These are phyloP conservation scores for Brachynemurus nebulosus DNA, from an alignment of 2,888 invertebrate genomes.

Conservation along the genomic window DNA sequence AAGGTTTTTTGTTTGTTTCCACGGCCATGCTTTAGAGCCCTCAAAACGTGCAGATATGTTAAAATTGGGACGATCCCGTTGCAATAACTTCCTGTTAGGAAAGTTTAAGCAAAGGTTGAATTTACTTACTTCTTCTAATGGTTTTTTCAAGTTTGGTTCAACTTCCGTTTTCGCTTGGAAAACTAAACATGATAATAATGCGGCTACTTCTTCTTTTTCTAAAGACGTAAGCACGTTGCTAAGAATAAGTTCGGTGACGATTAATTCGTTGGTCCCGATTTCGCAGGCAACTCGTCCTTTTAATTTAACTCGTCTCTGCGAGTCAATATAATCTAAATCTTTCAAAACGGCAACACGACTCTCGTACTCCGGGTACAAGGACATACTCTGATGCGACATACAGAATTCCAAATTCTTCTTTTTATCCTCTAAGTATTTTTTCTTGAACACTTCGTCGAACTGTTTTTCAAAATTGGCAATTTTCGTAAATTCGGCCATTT, in stretches of 20 bases:
- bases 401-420: slow-evolving; percentile 54
- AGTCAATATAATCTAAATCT: slow-evolving; percentile 57
- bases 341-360: slow-evolving; percentile 63
- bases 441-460: slow-evolving; percentile 58
- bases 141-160: slow-evolving; percentile 42
- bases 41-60: too few relatives aligned
- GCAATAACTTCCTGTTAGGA: slow-evolving; percentile 3
- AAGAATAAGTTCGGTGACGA: slow-evolving; percentile 88
- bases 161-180: slow-evolving; percentile 69
- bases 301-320: slow-evolving; percentile 54
- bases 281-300: slow-evolving; percentile 80
- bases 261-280: slow-evolving; percentile 76
- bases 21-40: too few relatives aligned
- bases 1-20: too few relatives aligned
- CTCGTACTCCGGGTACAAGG: slow-evolving; percentile 81
- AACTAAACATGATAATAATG: slow-evolving; percentile 81
- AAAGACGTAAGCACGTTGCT: slow-evolving; percentile 77
- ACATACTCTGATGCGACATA: slow-evolving; percentile 72
- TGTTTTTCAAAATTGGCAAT: slow-evolving; percentile 70
- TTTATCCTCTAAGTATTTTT: slow-evolving; percentile 57
- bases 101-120: slow-evolving; percentile 2
- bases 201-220: slow-evolving; percentile 84
- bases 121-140: slow-evolving; percentile 38
- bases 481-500: slow-evolving; percentile 47
- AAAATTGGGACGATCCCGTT: too few relatives aligned